A percentile compares a stretch with the other conserved stretches of the same genome.
These are phyloP conservation scores for Sebastes kiyomatsui DNA, from an alignment of 2,797 vertebrate genomes.

Conservation along the genomic window DNA sequence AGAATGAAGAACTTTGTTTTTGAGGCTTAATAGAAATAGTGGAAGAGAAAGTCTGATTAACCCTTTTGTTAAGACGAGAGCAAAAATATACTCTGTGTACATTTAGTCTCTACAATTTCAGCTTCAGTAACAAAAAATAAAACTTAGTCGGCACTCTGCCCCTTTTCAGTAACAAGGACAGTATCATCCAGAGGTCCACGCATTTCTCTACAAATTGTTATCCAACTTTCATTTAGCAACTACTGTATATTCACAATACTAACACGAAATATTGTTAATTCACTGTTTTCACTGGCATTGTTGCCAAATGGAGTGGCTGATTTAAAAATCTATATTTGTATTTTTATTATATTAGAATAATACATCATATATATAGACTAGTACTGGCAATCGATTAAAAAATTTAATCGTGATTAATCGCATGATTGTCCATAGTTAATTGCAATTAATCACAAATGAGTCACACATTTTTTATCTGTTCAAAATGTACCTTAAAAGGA, in stretches of 20 bases:
- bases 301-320: background rate
- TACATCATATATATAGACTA: no score
- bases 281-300: background rate
- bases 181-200: background rate
- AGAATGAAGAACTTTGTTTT: background rate
- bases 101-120: background rate
- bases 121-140: background rate
- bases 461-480: no score
- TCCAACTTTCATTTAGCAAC: no score
- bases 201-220: background rate
- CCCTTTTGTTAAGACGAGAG: background rate
- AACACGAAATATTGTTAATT: background rate
- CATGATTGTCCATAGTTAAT: no score
- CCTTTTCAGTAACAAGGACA: background rate
- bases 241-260: background rate
- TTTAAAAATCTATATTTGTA: background rate
- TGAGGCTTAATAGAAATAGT: background rate
- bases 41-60: background rate
- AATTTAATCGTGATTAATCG: no score
- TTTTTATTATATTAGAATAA: no score
- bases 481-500: no score
- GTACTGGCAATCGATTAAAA: no score
- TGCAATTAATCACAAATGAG: no score
- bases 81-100: background rate
- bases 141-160: background rate